Evolutionary conservation across 2,888 invertebrate species (phyloP), one percentile per base, ranked within the genome.

Genomic region (Epirrhoe tristata): DNA sequence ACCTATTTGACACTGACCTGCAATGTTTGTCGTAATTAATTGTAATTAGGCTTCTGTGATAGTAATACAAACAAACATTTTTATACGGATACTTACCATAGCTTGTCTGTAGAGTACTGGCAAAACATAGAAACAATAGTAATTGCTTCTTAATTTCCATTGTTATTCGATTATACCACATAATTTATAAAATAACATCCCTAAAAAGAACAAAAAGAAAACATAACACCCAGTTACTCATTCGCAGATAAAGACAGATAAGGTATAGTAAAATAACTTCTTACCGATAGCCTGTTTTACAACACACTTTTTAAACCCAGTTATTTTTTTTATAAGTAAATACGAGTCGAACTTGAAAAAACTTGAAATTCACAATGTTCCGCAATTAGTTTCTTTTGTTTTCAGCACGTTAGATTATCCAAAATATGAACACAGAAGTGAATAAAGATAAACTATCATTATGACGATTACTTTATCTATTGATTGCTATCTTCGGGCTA

Each of bases 401-500:
- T 58, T 39, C 43, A 59, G 67, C 67, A 83, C 84, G 84, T 81
- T 77, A 74, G 70, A 78, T 72, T 76, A 66, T 73, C 66, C 68
- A 79, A 79, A 77, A 77, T 74, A 78, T 75, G 70, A 73, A 78
- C 75, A 77, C 71, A 78, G 66, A 77, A 87, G 83, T 87, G 77
- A 81, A 77, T 77, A 77, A 71, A 69, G 77, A 81, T 81, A 52
- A 74, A 70, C 68, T 77, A 79, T 75, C 76, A 78, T 77, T 77
- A 77, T 81, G 75, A 77, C 76, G 81, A 84, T 83, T 83, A 81
- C 66, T 73, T 74, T 84, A 89, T 89, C 84, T 81, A 81, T 81
- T 77, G 84, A 88, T 87, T 84, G 70, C 77, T 90, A 91, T 90
- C 89, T 82, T 78, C 71, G 81, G 85, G 86, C 90, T 90, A 85